These are phyloP conservation scores for Xiphydria camelus DNA, from an alignment of 2,888 invertebrate species.

Conservation along the genomic window DNA sequence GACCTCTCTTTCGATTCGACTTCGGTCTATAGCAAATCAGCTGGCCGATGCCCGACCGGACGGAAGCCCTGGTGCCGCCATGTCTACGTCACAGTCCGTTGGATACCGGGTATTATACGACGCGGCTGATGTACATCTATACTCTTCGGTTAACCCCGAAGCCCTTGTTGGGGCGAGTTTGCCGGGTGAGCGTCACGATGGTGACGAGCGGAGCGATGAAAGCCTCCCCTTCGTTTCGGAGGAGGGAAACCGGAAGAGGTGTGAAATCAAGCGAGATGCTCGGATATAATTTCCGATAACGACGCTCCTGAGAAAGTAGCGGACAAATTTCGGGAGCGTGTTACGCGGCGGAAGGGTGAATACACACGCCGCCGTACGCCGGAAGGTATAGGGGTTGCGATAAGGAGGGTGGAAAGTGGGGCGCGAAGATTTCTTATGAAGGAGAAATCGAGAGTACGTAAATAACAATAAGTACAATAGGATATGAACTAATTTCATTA, in stretches of 20 bases:
- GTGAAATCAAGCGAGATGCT: too few species aligned
- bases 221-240: neutral
- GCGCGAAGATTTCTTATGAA: too few species aligned
- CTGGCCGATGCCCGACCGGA: neutral
- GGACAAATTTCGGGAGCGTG: too few species aligned
- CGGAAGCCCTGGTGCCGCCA: conserved; percentile 22
- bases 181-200: conserved; percentile 6
- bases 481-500: too few species aligned
- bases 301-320: too few species aligned
- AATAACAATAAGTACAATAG: too few species aligned
- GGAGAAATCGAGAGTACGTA: too few species aligned
- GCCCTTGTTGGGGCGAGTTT: conserved; percentile 6
- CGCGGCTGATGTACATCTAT: neutral
- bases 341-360: too few species aligned
- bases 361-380: too few species aligned
- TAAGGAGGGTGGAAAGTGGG: too few species aligned
- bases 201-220: conserved; percentile 5
- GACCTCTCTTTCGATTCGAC: neutral
- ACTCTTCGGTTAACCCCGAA: neutral
- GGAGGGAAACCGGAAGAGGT: neutral
- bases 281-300: too few species aligned
- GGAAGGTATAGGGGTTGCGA: too few species aligned
- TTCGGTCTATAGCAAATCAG: conserved; percentile 20
- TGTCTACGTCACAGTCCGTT: conserved; percentile 24
- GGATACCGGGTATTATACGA: conserved; percentile 23